Evolutionary conservation across 2,888 invertebrate genomes (phyloP).

Genomic region (Lasioglossum malachurum): DNA sequence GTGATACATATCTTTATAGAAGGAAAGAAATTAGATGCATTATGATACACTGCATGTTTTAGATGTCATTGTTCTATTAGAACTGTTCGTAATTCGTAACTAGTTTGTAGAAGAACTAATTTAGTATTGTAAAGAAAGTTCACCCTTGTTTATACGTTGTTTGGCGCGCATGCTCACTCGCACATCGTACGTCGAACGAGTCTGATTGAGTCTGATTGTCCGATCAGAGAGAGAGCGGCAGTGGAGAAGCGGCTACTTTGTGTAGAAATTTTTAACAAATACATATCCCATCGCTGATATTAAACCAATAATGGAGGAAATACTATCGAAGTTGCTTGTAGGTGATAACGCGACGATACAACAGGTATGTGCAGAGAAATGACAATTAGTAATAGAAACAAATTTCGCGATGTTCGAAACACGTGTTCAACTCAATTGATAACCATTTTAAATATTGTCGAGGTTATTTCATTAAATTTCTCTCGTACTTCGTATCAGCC

Average conservation of each 20-base stretch:
- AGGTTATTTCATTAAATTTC: slow-evolving; percentile 10
- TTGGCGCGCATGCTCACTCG: slow-evolving; percentile 31
- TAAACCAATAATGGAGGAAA: slow-evolving; percentile 86
- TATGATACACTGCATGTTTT: background rate
- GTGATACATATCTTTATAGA: background rate
- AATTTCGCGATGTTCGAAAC: slow-evolving; percentile 39
- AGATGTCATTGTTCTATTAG: background rate
- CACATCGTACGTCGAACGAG: slow-evolving; percentile 44
- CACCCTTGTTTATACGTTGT: background rate
- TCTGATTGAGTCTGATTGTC: slow-evolving; percentile 41
- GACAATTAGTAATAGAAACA: slow-evolving; percentile 38
- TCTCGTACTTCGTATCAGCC: background rate
- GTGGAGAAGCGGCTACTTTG: slow-evolving; percentile 52
- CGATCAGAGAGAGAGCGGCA: slow-evolving; percentile 51
- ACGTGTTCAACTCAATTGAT: slow-evolving; percentile 44
- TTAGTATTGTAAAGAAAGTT: background rate
- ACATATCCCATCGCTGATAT: slow-evolving; percentile 47
- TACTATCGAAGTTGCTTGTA: slow-evolving; percentile 87
- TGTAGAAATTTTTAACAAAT: slow-evolving; percentile 31
- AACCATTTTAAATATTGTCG: slow-evolving; percentile 32
- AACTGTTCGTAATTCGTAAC: background rate
- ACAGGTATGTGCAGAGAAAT: slow-evolving; percentile 85
- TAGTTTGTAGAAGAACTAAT: background rate
- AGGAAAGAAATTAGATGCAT: background rate
- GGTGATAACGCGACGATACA: slow-evolving; percentile 87